Percentiles rank a stretch among this genome's conserved stretches.
Evolutionary conservation across 1,140 invertebrate genomes (phyloP).

Genomic region (Heterodera schachtii): DNA sequence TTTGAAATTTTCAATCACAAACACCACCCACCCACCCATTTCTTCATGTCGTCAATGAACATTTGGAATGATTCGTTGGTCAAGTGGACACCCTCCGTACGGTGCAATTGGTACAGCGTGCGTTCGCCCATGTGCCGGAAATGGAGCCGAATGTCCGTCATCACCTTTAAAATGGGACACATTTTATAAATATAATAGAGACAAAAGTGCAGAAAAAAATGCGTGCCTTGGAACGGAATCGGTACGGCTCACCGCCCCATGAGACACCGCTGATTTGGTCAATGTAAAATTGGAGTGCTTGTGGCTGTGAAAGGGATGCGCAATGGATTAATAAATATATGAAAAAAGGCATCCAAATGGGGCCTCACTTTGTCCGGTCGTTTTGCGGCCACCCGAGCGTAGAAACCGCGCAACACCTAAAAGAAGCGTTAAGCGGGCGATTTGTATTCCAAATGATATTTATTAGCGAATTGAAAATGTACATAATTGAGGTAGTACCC

Average conservation of each 20-base stretch:
- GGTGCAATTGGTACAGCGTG: slow-evolving; percentile 12
- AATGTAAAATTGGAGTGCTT: slow-evolving; percentile 18
- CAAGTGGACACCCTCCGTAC: neutral
- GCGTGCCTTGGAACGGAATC: neutral
- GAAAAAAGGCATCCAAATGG: neutral
- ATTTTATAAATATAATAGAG: neutral
- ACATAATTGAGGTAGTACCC: neutral
- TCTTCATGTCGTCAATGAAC: slow-evolving; percentile 28
- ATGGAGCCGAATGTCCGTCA: slow-evolving; percentile 27
- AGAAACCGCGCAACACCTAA: neutral
- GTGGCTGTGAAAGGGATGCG: neutral
- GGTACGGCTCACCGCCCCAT: slow-evolving; percentile 25
- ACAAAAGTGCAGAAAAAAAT: neutral
- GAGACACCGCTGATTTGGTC: slow-evolving; percentile 28
- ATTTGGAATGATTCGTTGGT: slow-evolving; percentile 20
- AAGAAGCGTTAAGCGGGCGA: neutral
- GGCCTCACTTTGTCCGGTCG: slow-evolving; percentile 10
- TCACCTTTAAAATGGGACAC: neutral
- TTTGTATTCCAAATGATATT: no score
- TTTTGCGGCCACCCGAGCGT: neutral
- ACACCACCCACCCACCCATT: slow-evolving; percentile 8
- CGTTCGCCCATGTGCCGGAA: slow-evolving; percentile 9
- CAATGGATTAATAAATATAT: neutral
- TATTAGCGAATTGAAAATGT: no score
- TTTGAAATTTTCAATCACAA: no score